Conservation (phyloP, 2,797 vertebrate genomes). For the Neomorphus geoffroyi region DNA sequence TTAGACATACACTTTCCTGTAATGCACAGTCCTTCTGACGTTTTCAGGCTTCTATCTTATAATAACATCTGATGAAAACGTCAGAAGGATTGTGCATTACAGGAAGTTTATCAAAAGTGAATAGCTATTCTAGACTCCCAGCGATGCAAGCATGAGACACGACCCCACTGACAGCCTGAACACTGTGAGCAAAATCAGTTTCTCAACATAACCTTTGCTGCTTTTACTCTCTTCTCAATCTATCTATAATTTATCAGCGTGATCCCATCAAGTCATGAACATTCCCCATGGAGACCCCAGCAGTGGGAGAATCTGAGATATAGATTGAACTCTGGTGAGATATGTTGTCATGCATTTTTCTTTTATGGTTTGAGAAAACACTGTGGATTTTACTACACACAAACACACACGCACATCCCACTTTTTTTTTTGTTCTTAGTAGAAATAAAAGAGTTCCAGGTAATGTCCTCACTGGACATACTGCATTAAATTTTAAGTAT, state of each 20-base stretch:
- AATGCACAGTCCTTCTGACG: fast-evolving
- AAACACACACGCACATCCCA: too few species aligned
- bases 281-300: not conserved
- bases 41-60: not conserved
- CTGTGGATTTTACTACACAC: not conserved
- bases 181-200: not conserved
- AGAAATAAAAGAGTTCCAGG: not conserved
- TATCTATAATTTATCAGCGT: not conserved
- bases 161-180: not conserved
- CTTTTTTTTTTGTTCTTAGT: not conserved
- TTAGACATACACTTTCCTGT: not conserved
- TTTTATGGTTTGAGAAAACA: not conserved
- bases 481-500: not conserved
- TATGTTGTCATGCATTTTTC: not conserved
- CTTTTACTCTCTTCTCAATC: not conserved
- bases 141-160: not conserved
- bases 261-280: not conserved
- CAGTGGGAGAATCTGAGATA: not conserved
- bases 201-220: not conserved
- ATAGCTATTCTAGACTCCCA: not conserved
- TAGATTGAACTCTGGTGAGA: not conserved
- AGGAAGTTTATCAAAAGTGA: not conserved
- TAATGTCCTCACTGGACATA: not conserved
- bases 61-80: not conserved
- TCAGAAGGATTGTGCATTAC: not conserved